These are phyloP conservation scores for Melierax canorus DNA, from an alignment of 2,113 vertebrate species.

Conservation along the genomic window DNA sequence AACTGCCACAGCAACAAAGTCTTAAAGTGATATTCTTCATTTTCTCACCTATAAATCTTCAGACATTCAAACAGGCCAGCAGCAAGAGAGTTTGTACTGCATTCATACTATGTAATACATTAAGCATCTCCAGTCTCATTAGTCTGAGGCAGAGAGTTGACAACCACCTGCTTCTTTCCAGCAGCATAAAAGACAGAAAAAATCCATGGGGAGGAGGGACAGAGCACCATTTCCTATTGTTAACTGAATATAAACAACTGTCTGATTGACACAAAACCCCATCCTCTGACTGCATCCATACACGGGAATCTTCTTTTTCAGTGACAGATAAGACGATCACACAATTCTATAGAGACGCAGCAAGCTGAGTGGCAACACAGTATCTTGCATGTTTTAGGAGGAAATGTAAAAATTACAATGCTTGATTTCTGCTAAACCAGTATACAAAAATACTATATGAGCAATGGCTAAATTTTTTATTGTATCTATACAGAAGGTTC, in stretches of 20 bases:
- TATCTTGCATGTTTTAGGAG: neutral
- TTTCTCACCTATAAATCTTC: neutral
- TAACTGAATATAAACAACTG: constrained; percentile 23
- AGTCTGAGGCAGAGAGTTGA: neutral
- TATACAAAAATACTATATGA: neutral
- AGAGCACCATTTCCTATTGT: neutral
- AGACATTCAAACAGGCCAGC: neutral
- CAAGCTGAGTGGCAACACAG: neutral
- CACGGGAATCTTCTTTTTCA: neutral
- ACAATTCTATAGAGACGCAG: neutral
- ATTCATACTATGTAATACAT: neutral
- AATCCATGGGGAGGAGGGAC: neutral
- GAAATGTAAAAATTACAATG: neutral
- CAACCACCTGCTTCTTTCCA: neutral
- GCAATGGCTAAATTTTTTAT: neutral
- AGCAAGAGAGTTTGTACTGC: neutral
- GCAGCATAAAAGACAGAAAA: neutral
- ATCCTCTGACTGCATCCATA: neutral
- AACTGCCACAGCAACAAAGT: neutral
- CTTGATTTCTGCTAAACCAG: neutral
- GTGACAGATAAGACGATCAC: neutral
- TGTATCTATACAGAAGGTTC: neutral
- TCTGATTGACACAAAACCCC: neutral
- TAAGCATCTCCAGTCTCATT: neutral
- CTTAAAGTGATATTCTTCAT: neutral